phyloP scores from a whole-genome alignment of 2,797 vertebrate species.

The Bryconaethiops microstoma region DNA sequence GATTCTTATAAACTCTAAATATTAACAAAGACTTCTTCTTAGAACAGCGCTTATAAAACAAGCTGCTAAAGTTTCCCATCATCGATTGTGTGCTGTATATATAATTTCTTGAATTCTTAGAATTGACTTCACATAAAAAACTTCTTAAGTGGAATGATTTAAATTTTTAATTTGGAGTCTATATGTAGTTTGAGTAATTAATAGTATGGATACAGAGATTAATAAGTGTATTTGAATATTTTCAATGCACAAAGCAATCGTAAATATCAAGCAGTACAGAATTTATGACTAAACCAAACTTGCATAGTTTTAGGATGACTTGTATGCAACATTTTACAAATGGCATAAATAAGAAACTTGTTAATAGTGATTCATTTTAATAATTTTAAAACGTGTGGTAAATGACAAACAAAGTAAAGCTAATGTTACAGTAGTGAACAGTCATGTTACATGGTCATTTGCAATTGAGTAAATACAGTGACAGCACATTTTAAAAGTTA shows the following conservation, averaged over 20 bases:
- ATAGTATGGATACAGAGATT: neutral
- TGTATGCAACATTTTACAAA: neutral
- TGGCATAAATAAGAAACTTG: conserved; percentile 65
- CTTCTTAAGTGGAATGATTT: neutral
- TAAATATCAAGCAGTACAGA: neutral
- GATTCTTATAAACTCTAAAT: conserved; percentile 37
- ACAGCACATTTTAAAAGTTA: conserved; percentile 86
- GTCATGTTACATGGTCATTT: conserved; percentile 81
- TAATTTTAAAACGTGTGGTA: conserved; percentile 83
- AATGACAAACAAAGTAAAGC: conserved; percentile 79
- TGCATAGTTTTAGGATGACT: neutral
- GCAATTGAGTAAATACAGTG: conserved; percentile 89
- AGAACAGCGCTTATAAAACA: conserved; percentile 50
- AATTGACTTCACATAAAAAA: neutral
- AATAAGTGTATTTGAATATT: neutral
- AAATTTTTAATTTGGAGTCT: neutral
- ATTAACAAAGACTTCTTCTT: conserved; percentile 58
- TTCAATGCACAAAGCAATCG: neutral
- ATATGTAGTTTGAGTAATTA: neutral
- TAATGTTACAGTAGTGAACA: conserved; percentile 84
- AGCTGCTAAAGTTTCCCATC: neutral
- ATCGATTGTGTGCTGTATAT: neutral
- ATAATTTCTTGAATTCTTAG: neutral
- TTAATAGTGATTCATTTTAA: conserved; percentile 73
- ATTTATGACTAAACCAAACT: conserved; percentile 3